Percentiles rank a stretch among this genome's conserved stretches.
phyloP scores from a whole-genome alignment of 2,797 vertebrate species.

The Pipistrellus nathusii region DNA sequence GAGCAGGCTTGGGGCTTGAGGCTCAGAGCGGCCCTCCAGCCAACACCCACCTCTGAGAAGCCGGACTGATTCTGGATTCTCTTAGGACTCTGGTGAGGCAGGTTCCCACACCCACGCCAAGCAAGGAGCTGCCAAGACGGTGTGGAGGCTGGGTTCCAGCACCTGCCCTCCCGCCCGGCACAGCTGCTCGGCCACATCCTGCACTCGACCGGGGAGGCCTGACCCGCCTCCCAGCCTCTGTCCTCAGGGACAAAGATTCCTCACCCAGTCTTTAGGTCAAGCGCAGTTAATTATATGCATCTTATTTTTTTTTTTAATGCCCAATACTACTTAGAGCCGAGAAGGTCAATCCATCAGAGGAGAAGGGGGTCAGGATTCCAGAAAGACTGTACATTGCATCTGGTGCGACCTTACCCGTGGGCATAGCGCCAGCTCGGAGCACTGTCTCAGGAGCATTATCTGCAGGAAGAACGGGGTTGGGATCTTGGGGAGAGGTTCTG shows the following conservation, averaged over 20 bases:
- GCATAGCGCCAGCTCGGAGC: not conserved
- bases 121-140: not conserved
- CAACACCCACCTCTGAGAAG: not conserved
- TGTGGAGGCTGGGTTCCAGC: not conserved
- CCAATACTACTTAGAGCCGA: not conserved
- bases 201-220: not conserved
- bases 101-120: not conserved
- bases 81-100: not conserved
- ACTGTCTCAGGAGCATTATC: not conserved
- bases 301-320: not conserved
- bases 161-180: not conserved
- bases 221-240: not conserved
- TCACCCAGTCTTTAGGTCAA: not conserved
- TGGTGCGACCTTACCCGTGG: rapidly evolving
- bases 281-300: not conserved
- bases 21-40: not conserved
- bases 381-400: not conserved
- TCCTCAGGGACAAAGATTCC: not conserved
- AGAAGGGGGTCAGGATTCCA: not conserved
- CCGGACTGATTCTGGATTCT: not conserved
- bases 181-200: not conserved
- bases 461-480: not conserved
- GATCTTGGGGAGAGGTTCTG: not conserved
- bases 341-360: not conserved
- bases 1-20: not conserved